Conservation (phyloP, 2,113 vertebrate genomes). For the Ictidomys tridecemlineatus region DNA sequence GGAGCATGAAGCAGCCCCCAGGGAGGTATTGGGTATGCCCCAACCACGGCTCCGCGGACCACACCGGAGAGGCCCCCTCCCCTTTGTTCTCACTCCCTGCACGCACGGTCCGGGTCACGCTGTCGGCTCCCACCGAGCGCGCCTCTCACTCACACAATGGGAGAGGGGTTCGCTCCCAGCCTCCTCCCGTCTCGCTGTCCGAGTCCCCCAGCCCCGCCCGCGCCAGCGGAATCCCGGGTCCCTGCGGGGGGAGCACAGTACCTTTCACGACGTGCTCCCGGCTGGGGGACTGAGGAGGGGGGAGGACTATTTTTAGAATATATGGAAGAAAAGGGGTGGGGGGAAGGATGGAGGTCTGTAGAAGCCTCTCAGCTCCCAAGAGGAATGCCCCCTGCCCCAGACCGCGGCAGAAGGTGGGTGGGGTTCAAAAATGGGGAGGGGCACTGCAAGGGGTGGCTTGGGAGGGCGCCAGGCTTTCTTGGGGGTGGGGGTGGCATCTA, state of each 20-base stretch:
- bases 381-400: neutral
- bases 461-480: neutral
- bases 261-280: neutral
- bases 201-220: constrained; percentile 12
- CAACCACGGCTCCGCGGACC: neutral
- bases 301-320: constrained; percentile 73
- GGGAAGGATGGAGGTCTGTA: neutral
- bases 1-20: neutral
- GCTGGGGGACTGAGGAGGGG: neutral
- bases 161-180: neutral
- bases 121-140: neutral
- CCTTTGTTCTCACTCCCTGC: constrained; percentile 48
- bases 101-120: neutral
- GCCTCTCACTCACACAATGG: neutral
- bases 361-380: neutral
- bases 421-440: neutral
- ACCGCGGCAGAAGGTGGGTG: constrained; percentile 57
- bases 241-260: neutral
- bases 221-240: constrained; percentile 28
- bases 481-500: neutral
- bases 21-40: constrained; percentile 64
- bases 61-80: neutral
- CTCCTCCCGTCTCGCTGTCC: neutral
- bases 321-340: constrained; percentile 1
- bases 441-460: neutral